Base-by-base conservation (phyloP, 2,888 invertebrate genomes). In the Rotaria socialis region DNA sequence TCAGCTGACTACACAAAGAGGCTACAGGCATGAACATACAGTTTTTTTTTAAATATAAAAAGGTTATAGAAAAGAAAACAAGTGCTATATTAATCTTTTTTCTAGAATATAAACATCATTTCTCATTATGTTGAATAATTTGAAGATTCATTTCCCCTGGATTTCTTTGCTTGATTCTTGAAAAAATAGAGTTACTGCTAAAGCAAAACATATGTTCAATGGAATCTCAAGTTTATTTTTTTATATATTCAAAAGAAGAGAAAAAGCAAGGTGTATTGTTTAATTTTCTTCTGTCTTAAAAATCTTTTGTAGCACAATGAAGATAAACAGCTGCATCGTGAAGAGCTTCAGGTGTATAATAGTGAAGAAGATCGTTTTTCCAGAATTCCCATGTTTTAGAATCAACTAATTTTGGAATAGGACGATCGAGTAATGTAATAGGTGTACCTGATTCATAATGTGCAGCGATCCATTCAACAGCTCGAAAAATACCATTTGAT, bases 391-490 rank as follows among this genome's bases (percentile, higher is more conserved):
- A 89, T 47, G 89, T 80, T 27, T 86, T 74, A 55, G 89, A 89
- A 85, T 89, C 89, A 10, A 86, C 87, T 50, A 89, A 88, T 86
- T 89, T 89, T 0, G 89, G 89, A 43, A 89, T 89, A 0, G 89
- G 89, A 14, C 89, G 88, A 87, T 89, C 88, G n/a, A 89, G 88
- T 24, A 89, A 88, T 8, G 89, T 89, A 85, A 89, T 89, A 8
- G 89, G 89, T 41, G 89, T 89, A 19, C 89, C 89, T 4, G 87
- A 88, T 86, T 89, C 88, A 88, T 89, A 89, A 86, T 89, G 89
- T 80, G 89, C 87, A 16, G 89, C 89, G 5, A 89, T 89, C 89
- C 89, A 89, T 7, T 75, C 55, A 1, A 89, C 89, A 41, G 87
- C 88, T n/a, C 55, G 84, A 87, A 88, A 88, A 50, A 89, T 88